Percentiles rank a stretch among this genome's conserved stretches.
These are phyloP conservation scores for Phylloscopus collybita DNA, from an alignment of 2,797 vertebrate genomes.

Conservation along the genomic window DNA sequence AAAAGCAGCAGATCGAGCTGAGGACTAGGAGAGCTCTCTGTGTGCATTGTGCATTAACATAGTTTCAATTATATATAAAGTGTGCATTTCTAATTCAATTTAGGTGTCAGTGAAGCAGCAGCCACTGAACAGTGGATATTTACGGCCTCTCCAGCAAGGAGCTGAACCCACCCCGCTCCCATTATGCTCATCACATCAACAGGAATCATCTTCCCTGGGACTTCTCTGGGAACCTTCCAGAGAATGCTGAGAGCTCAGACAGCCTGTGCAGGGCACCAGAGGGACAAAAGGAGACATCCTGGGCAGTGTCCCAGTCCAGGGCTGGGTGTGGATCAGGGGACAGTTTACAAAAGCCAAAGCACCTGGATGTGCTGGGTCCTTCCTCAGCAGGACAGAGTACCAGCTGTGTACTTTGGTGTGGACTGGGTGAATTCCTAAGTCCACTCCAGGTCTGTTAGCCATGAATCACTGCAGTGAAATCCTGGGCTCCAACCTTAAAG, in stretches of 20 bases:
- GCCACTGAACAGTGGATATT: neutral
- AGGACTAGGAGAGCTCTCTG: neutral
- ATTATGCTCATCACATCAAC: neutral
- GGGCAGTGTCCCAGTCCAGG: neutral
- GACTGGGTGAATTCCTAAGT: neutral
- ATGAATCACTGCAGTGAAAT: neutral
- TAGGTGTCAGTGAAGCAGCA: neutral
- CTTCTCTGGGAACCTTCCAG: neutral
- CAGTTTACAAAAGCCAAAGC: neutral
- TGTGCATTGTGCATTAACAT: neutral
- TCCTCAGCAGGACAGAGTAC: rapidly evolving
- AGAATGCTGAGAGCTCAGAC: rapidly evolving
- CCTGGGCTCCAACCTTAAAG: neutral
- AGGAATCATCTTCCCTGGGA: neutral
- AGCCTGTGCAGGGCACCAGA: neutral
- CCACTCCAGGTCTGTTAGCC: neutral
- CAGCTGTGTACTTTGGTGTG: rapidly evolving
- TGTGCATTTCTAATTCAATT: neutral
- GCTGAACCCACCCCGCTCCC: neutral
- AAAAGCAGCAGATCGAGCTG: neutral
- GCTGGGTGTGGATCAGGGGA: neutral
- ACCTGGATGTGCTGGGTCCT: neutral
- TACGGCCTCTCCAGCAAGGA: neutral
- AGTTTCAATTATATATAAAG: neutral
- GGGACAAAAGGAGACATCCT: neutral